phyloP scores from a whole-genome alignment of 2,888 invertebrate species.

The Cephus spinipes region DNA sequence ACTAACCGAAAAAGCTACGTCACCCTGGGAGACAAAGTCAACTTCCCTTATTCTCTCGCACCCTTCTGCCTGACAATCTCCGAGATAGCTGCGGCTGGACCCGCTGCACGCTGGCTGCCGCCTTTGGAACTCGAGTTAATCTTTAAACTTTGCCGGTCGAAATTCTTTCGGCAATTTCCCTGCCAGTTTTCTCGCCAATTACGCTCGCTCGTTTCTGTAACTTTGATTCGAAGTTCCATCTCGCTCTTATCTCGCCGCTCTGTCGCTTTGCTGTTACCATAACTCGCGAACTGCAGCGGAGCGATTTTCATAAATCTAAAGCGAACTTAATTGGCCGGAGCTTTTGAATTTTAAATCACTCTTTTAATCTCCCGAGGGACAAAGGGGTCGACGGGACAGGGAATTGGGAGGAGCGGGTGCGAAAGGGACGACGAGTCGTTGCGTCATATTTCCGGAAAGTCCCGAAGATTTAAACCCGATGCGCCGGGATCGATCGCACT shows the following conservation, averaged over 20 bases:
- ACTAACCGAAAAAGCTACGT: background rate
- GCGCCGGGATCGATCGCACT: background rate
- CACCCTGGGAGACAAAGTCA: background rate
- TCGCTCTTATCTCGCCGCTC: constrained; percentile 1
- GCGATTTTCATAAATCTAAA: constrained; percentile 41
- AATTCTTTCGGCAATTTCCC: background rate
- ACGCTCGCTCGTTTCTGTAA: constrained; percentile 21
- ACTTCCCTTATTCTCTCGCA: background rate
- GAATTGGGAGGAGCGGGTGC: background rate
- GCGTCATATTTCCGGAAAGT: background rate
- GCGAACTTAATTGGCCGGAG: constrained; percentile 29
- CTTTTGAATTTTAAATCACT: constrained; percentile 39
- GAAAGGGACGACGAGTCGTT: background rate
- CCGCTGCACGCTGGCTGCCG: too few relatives aligned
- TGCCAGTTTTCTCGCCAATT: constrained; percentile 7
- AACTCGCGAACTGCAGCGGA: background rate
- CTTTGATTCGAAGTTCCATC: constrained; percentile 21
- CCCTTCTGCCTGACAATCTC: background rate
- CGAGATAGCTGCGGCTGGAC: background rate
- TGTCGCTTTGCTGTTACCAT: background rate
- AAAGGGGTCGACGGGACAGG: background rate
- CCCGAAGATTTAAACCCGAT: background rate
- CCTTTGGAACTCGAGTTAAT: constrained; percentile 4
- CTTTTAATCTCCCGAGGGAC: background rate
- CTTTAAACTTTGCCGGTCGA: background rate